phyloP scores from a whole-genome alignment of 2,797 vertebrate genomes.

The Lycodopsis pacificus region DNA sequence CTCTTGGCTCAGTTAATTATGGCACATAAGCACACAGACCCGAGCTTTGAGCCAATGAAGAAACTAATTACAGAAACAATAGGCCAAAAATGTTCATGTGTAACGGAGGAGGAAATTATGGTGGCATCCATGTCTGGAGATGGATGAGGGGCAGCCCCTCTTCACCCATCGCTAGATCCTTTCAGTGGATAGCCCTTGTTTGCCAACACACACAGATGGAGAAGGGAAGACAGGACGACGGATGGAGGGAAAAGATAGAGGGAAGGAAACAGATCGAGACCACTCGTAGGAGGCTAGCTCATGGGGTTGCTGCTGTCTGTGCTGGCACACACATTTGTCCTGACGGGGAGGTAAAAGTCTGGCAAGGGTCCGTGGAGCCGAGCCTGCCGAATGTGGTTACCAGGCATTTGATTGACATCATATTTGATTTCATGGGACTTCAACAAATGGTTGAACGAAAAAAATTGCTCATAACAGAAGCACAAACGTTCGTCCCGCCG shows the following conservation, averaged over 20 bases:
- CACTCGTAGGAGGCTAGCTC: constrained; percentile 50
- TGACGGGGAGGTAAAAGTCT: constrained; percentile 52
- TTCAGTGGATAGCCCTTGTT: constrained; percentile 33
- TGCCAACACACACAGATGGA: constrained; percentile 69
- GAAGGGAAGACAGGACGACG: constrained; percentile 14
- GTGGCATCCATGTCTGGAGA: constrained; percentile 15
- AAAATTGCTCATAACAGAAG: constrained; percentile 6
- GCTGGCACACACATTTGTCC: constrained; percentile 57
- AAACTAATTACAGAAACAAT: not conserved
- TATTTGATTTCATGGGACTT: constrained; percentile 48
- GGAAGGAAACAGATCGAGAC: constrained; percentile 6
- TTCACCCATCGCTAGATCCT: constrained; percentile 25
- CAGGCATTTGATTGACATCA: too few relatives aligned
- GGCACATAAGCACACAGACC: constrained; percentile 16
- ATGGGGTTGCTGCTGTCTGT: constrained; percentile 69
- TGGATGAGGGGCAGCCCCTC: constrained; percentile 27
- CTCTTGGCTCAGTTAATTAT: constrained; percentile 52
- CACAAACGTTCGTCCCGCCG: not conserved
- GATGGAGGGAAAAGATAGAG: constrained; percentile 22
- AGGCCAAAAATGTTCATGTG: constrained; percentile 31
- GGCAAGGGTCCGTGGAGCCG: constrained; percentile 37
- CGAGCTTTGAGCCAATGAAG: constrained; percentile 29
- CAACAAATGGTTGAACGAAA: constrained; percentile 43
- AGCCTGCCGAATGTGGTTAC: constrained; percentile 40
- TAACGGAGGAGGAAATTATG: constrained; percentile 25